phyloP scores from a whole-genome alignment of 2,888 invertebrate species.

The Drosophila infuscata region DNA sequence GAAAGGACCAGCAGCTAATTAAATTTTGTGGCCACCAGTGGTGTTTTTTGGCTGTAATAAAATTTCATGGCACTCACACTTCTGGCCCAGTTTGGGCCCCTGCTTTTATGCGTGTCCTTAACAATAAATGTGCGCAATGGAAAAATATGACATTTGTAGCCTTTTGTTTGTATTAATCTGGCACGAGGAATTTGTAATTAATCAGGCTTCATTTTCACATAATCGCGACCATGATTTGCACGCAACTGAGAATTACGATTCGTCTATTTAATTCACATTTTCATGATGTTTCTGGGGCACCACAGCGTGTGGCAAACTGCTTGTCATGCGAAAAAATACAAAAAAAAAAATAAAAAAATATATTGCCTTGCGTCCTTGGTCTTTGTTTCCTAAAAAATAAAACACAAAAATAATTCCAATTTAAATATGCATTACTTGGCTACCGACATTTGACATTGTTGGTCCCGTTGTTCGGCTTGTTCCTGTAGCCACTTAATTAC shows the following conservation, averaged over 20 bases:
- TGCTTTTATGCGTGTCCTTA: slow-evolving; percentile 44
- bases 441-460: slow-evolving; percentile 44
- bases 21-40: slow-evolving; percentile 65
- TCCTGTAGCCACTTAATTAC: slow-evolving; percentile 60
- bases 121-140: slow-evolving; percentile 47
- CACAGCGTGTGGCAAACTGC: slow-evolving; percentile 39
- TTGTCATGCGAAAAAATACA: slow-evolving; percentile 19
- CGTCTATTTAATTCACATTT: slow-evolving; percentile 57
- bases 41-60: slow-evolving; percentile 54
- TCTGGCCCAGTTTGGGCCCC: not conserved
- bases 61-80: slow-evolving; percentile 61
- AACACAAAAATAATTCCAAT: slow-evolving; percentile 62
- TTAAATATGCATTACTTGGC: slow-evolving; percentile 69
- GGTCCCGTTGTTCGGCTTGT: slow-evolving; percentile 10
- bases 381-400: slow-evolving; percentile 23
- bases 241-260: slow-evolving; percentile 45
- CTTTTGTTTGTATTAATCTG: slow-evolving; percentile 64
- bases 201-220: slow-evolving; percentile 78
- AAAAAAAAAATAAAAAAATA: slow-evolving; percentile 62
- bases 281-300: slow-evolving; percentile 25
- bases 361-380: slow-evolving; percentile 39
- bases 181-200: slow-evolving; percentile 61
- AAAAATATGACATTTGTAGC: slow-evolving; percentile 69
- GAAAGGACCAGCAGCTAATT: slow-evolving; percentile 36
- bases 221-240: slow-evolving; percentile 75